Base-by-base conservation (phyloP, 64 coral and sea anemone genomes). In the Actinia tenebrosa region DNA sequence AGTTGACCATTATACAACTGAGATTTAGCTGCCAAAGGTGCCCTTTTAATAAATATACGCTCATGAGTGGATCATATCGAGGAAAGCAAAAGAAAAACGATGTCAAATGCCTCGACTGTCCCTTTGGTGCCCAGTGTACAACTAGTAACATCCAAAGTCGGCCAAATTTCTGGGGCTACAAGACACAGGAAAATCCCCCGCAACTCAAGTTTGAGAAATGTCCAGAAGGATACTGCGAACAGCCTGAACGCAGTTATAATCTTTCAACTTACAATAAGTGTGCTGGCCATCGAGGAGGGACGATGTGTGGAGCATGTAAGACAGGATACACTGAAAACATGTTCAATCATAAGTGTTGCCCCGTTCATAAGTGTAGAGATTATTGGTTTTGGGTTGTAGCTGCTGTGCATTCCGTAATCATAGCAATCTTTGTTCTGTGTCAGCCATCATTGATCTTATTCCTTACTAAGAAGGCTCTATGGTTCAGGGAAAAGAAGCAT, bases 81-180 rank as follows among this genome's bases (percentile, higher is more conserved):
- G 42, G 72, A n/a, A n/a, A n/a, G n/a, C n/a, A n/a, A n/a, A n/a
- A n/a, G n/a, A n/a, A n/a, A n/a, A n/a, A n/a, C n/a, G n/a, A n/a
- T n/a, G n/a, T n/a, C n/a, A n/a, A n/a, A n/a, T n/a, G n/a, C n/a
- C 5, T 88, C 7, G 53, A 80, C 0, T 94, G 93, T 88, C 93
- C 93, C 0, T 94, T 91, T 59, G 93, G 93, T 53, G 93, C 93
- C 22, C 84, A 4, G 5, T 94, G 93, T 78, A 68, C 82, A 22
- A 37, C 3, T n/a, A n/a, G n/a, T n/a, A 88, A 85, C 27, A 91
- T 91, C 27, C 72, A 84, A n/a, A 87, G 84, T 14, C 53, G 22
- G 56, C 47, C 64, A 53, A 87, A 94, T 59, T 94, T 94, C 23
- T 94, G 92, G 92, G 92, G 92, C 1, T 94, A 87, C 79, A 45